Base-by-base conservation (phyloP, 2,888 invertebrate species). In the Mystacides longicornis region DNA sequence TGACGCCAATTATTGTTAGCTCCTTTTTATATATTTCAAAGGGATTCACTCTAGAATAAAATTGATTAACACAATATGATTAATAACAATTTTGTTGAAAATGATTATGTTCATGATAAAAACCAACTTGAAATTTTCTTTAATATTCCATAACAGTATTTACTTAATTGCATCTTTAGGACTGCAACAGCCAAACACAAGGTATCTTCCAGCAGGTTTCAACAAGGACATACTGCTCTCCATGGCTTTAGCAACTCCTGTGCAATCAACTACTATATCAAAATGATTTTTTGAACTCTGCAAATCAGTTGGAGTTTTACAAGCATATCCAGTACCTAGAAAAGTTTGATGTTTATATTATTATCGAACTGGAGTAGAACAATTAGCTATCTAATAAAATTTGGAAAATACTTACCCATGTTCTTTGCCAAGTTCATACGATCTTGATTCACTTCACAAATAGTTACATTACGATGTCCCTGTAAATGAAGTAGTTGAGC, bases 191-290 rank as follows among this genome's bases (percentile, higher is more conserved):
- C 87, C 87, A 63, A 87, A 87, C 23, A 86, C 69, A 3, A 85
- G 80, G 46, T 86, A 77, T 62, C 81, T 83, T 1, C 85, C 87
- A 1, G 85, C 85, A 1, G 68, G 69, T 7, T 69, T 70, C 56
- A 87, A 57, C 31, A 83, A 71, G 27, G 76, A 71, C 51, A 86
- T 68, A 2, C 75, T 81, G 2, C 79, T 72, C 65, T 86, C 84
- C 69, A 86, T 81, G 0, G 85, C 87, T 56, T 82, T 81, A 1
- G 81, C 83, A 9, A 78, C 83, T 66, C 87, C 87, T 65, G 86
- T 86, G 64, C 87, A 87, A 62, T 87, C 87, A n/a, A 87, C 75
- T 9, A 83, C 80, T 43, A 86, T 70, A 63, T 87, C 84, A 62
- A 81, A 85, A 0, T 71, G 62, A 46, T 67, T 68, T 1, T 73